These are phyloP conservation scores for Brachyptera putata DNA, from an alignment of 2,888 invertebrate species.

Conservation along the genomic window DNA sequence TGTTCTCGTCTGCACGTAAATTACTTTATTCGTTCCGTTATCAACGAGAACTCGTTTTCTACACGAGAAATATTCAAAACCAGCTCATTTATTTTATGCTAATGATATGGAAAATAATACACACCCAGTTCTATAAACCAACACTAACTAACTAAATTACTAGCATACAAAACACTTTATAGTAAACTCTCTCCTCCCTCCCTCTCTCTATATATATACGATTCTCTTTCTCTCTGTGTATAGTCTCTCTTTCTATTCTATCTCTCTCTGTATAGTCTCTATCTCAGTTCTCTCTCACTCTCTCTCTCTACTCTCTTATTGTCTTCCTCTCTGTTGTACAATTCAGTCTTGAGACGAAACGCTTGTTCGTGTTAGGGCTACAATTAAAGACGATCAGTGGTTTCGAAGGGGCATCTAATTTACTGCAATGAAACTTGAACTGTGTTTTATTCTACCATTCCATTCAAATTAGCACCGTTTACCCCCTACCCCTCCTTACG, in stretches of 20 bases:
- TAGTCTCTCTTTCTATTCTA: too few species aligned
- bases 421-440: neutral
- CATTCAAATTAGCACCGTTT: conserved; percentile 31
- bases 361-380: too few species aligned
- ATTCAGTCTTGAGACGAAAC: too few species aligned
- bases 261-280: too few species aligned
- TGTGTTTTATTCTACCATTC: conserved; percentile 27
- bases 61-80: neutral
- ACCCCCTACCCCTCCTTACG: conserved; percentile 10
- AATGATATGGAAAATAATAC: conserved; percentile 28
- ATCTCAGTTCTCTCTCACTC: too few species aligned
- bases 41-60: neutral
- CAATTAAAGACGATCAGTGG: too few species aligned
- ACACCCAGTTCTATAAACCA: conserved; percentile 2
- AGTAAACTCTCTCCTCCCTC: neutral
- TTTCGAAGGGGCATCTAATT: too few species aligned
- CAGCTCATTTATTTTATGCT: conserved; percentile 22
- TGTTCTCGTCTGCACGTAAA: neutral
- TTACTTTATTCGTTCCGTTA: neutral
- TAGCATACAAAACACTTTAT: neutral
- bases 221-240: too few species aligned
- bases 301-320: neutral
- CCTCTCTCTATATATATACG: too few species aligned
- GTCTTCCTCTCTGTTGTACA: neutral
- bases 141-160: conserved; percentile 6